Percentiles rank a stretch among this genome's conserved stretches.
phyloP scores from a whole-genome alignment of 2,113 vertebrate species.

The Thermophis baileyi region DNA sequence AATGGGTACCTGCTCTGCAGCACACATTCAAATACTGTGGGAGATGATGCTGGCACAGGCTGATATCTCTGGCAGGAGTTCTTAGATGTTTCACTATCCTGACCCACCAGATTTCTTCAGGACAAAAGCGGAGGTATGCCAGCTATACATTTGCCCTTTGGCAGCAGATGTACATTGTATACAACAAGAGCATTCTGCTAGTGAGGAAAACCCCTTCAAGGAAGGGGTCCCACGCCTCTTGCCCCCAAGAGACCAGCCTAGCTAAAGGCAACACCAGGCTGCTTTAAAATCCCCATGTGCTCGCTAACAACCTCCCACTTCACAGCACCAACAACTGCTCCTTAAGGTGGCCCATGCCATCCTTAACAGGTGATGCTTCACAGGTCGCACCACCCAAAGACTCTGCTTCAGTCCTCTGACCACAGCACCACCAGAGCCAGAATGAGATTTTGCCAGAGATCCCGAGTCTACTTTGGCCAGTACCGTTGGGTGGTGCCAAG shows the following conservation, averaged over 20 bases:
- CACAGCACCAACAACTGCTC: conserved; percentile 23
- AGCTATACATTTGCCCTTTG: neutral
- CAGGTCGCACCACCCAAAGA: no score
- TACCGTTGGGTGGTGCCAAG: neutral
- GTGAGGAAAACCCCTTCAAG: no score
- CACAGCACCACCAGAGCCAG: neutral
- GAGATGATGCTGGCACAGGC: neutral
- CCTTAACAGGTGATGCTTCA: neutral
- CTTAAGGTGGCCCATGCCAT: conserved; percentile 67
- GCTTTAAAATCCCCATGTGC: conserved; percentile 60
- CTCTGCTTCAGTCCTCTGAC: neutral
- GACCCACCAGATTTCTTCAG: neutral
- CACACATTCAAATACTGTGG: neutral
- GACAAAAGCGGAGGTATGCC: neutral
- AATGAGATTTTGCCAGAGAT: no score
- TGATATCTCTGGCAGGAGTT: neutral
- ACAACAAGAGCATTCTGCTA: neutral
- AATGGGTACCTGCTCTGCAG: neutral
- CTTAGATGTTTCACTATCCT: neutral
- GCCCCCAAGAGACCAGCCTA: neutral
- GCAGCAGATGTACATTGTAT: neutral
- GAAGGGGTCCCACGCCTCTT: neutral
- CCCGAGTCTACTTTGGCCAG: neutral
- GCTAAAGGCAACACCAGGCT: conserved; percentile 3
- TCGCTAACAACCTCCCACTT: conserved; percentile 37